phyloP scores from a whole-genome alignment of 2,888 invertebrate species.

The Dynastes maya region DNA sequence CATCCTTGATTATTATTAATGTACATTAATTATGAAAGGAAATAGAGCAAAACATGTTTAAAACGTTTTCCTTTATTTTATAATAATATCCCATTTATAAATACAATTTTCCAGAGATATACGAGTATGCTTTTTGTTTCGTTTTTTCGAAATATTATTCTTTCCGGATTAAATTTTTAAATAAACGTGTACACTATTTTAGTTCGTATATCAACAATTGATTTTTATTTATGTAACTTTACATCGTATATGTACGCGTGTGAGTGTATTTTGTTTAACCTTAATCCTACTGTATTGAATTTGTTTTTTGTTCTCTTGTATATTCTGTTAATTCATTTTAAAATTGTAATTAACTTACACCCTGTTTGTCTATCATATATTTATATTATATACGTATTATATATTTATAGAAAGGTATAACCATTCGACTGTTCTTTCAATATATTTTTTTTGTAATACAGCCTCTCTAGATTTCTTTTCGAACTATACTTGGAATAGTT shows the following conservation, averaged over 20 bases:
- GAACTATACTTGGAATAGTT: too few relatives aligned
- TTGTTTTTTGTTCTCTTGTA: constrained; percentile 4
- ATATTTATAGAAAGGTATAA: constrained; percentile 30
- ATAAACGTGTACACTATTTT: constrained; percentile 2
- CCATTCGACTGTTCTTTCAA: constrained; percentile 48
- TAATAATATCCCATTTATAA: constrained; percentile 43
- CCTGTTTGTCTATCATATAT: constrained; percentile 44
- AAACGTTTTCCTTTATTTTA: constrained; percentile 47
- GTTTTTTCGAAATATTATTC: neutral
- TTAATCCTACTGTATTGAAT: constrained; percentile 29
- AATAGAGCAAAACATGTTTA: constrained; percentile 42
- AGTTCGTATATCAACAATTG: constrained; percentile 25
- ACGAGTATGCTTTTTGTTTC: neutral
- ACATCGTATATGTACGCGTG: neutral
- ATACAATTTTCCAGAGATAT: constrained; percentile 42
- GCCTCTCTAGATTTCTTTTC: too few relatives aligned
- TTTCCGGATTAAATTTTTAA: neutral
- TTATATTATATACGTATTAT: neutral
- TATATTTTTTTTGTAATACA: neutral
- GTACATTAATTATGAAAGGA: neutral
- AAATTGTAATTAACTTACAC: constrained; percentile 25
- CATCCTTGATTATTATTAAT: neutral
- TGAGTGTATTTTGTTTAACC: constrained; percentile 6
- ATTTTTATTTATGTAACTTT: neutral
- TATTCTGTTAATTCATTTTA: neutral